These are phyloP conservation scores for Anhinga rufa DNA, from an alignment of 2,113 vertebrate species.

Conservation along the genomic window DNA sequence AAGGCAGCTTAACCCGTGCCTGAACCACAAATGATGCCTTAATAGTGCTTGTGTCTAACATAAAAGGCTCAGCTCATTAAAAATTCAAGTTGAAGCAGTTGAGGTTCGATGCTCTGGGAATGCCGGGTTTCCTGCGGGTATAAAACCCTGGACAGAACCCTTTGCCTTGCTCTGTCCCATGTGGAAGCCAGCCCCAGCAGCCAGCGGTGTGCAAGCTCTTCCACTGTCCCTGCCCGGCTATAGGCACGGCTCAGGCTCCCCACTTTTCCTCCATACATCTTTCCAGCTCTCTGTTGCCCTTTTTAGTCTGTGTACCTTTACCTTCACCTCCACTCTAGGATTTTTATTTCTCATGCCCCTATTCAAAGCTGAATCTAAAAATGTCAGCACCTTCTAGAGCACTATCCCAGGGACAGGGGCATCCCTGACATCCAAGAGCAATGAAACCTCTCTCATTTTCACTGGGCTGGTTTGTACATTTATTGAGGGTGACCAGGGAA, in stretches of 20 bases:
- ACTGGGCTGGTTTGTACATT: background rate
- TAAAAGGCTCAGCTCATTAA: background rate
- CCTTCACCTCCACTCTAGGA: background rate
- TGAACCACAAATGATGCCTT: background rate
- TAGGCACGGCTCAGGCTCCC: background rate
- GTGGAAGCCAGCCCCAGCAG: background rate
- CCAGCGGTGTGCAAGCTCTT: background rate
- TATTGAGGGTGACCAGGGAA: background rate
- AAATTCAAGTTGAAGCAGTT: background rate
- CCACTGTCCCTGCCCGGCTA: background rate
- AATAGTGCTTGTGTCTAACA: background rate
- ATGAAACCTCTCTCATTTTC: background rate
- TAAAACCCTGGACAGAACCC: background rate
- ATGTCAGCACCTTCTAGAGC: background rate
- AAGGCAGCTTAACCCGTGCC: background rate
- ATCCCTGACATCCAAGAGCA: background rate
- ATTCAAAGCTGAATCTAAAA: background rate
- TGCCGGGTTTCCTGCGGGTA: accelerated
- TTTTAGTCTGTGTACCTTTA: background rate
- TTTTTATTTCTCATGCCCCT: background rate
- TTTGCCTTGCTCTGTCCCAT: background rate
- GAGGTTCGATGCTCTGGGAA: background rate
- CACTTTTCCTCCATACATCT: background rate
- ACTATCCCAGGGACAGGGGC: background rate
- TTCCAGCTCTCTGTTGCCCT: background rate